Percentiles rank a stretch among this genome's conserved stretches.
Evolutionary conservation across 2,888 invertebrate genomes (phyloP).

Genomic region (Melanargia galathea): DNA sequence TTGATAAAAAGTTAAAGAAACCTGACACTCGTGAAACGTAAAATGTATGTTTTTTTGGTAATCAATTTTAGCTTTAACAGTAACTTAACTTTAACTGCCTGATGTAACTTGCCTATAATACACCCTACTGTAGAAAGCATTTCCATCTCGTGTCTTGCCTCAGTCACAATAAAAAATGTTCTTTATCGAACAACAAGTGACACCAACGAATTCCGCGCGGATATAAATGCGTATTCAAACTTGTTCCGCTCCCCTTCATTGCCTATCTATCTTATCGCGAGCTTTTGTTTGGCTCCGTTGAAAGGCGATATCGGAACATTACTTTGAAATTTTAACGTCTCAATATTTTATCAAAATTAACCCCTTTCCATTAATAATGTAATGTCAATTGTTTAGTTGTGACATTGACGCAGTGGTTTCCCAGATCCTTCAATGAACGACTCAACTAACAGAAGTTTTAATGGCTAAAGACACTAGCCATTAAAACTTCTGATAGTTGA

Average conservation of each 20-base stretch:
- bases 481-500: too few relatives aligned
- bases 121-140: not conserved
- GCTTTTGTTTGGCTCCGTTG: conserved; percentile 4
- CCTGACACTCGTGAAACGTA: too few relatives aligned
- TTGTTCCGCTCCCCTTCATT: conserved; percentile 1
- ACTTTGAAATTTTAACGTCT: conserved; percentile 3
- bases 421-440: not conserved
- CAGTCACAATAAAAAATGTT: conserved; percentile 6
- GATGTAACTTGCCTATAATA: too few relatives aligned
- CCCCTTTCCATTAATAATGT: too few relatives aligned
- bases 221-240: conserved; percentile 20
- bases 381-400: too few relatives aligned
- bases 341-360: not conserved
- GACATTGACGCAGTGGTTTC: too few relatives aligned
- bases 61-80: too few relatives aligned
- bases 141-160: not conserved
- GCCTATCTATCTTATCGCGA: conserved; percentile 15
- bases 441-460: not conserved
- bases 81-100: too few relatives aligned
- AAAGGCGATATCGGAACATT: conserved; percentile 9
- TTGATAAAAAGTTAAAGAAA: too few relatives aligned
- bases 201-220: not conserved
- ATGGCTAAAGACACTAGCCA: too few relatives aligned
- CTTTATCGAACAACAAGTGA: conserved; percentile 9
- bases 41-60: too few relatives aligned